Conservation (phyloP, 53 echinoderm and acorn worm species). For the Antedon mediterranea region DNA sequence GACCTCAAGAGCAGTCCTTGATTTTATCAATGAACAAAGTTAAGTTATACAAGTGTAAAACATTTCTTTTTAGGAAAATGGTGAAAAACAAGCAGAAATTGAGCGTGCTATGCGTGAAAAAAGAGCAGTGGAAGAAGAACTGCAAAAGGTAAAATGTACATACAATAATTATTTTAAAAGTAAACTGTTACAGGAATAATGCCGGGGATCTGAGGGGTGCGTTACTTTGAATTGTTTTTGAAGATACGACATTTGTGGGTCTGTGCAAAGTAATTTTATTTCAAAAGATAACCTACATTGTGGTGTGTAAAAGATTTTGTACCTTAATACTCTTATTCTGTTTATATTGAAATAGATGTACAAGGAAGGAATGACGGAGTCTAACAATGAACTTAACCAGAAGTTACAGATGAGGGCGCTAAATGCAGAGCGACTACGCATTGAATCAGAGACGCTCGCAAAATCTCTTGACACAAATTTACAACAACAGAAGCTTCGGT, state of each 20-base stretch:
- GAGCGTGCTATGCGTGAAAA: constrained; percentile 81
- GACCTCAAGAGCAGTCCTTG: too few species aligned
- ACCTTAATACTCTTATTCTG: too few species aligned
- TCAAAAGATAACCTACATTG: too few species aligned
- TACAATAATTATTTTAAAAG: too few species aligned
- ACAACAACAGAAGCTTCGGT: constrained; percentile 45
- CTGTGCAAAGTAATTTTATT: too few species aligned
- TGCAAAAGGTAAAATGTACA: constrained; percentile 45
- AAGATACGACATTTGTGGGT: too few species aligned
- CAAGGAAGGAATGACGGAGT: constrained; percentile 47
- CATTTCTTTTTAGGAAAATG: constrained; percentile 61
- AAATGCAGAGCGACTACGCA: constrained; percentile 55
- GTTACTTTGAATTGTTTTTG: too few species aligned
- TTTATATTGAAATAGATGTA: constrained; percentile 35
- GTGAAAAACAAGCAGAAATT: constrained; percentile 86
- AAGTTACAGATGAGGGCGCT: constrained; percentile 73
- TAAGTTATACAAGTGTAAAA: neutral
- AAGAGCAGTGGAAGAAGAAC: constrained; percentile 93
- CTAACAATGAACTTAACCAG: constrained; percentile 43
- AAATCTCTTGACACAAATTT: constrained; percentile 72
- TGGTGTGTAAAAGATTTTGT: too few species aligned
- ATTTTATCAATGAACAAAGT: too few species aligned
- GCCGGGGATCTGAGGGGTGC: too few species aligned
- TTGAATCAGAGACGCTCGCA: constrained; percentile 54
- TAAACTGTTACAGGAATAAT: too few species aligned